Base-by-base conservation (phyloP, 2,888 invertebrate genomes). In the Omphaloscelis lunosa region DNA sequence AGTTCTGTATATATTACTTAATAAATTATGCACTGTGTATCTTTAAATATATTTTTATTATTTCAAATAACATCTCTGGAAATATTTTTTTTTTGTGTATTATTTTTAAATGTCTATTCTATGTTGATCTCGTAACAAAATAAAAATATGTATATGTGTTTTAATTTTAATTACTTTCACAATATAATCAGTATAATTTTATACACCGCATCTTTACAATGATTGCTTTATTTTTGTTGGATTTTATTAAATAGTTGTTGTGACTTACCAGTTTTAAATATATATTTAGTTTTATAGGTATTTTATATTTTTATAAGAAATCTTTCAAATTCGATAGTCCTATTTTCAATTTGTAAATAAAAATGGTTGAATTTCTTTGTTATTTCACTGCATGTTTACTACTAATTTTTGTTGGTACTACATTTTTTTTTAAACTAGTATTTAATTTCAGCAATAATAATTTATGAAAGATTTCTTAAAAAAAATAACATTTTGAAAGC, bases 131-230 rank as follows among this genome's bases (percentile, higher is more conserved):
- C 0, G 9, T n/a, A 48, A 61, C 0, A 17, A 66, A 72, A 53
- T 68, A 77, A 74, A 20, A 71, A 39, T 20, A 15, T 58, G 15
- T 51, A 12, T n/a, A 45, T 27, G 39, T 65, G 6, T 62, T 61
- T 53, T 61, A 63, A 70, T 85, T 84, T 72, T 77, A 82, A 79
- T 77, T 70, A 79, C 77, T 87, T 89, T 91, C 86, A 88, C 87
- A 91, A 90, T 86, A 85, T 77, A 82, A 80, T 59, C 82, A 79
- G 87, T 79, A 65, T 53, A 73, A 67, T 83, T 86, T 77, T 80
- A 85, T 70, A 90, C 91, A 93, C 93, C 93, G 91, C 85, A 91
- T 92, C 92, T 93, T 94, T 94, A 94, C 93, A 94, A 94, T 92
- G 92, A 89, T 88, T 86, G 84, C 88, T 89, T 91, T 89, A 90